Conservation (phyloP, 2,797 vertebrate species). For the Hemitrygon akajei region DNA sequence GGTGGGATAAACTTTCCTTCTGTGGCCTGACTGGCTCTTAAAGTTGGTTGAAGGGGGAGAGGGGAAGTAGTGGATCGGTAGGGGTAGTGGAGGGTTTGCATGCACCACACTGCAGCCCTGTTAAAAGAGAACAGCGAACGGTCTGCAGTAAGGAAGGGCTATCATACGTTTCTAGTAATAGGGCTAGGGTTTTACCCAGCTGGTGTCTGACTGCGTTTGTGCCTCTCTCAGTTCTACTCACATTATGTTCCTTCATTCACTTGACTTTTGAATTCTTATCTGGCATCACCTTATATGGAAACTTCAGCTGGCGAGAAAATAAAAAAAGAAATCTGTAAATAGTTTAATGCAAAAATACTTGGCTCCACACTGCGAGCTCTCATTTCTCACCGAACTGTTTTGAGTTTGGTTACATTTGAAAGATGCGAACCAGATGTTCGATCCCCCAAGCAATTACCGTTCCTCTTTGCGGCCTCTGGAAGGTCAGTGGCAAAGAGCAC, state of each 20-base stretch:
- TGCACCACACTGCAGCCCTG: not conserved
- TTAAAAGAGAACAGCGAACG: not conserved
- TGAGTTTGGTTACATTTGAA: not conserved
- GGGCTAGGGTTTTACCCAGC: too few species aligned
- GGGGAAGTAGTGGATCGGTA: not conserved
- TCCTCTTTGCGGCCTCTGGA: not conserved
- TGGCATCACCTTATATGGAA: not conserved
- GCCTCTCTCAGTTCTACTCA: not conserved
- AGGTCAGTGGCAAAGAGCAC: not conserved
- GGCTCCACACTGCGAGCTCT: not conserved
- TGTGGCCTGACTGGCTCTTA: not conserved
- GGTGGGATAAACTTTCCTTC: too few species aligned
- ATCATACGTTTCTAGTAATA: too few species aligned
- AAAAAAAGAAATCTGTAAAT: not conserved
- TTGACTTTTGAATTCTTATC: not conserved
- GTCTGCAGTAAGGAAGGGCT: not conserved
- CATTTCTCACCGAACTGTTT: not conserved
- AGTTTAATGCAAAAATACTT: not conserved
- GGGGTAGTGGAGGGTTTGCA: not conserved
- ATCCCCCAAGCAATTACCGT: not conserved
- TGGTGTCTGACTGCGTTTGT: not conserved
- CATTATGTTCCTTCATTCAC: not conserved
- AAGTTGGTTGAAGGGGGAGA: not conserved
- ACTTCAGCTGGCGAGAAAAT: not conserved
- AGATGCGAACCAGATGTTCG: constrained; percentile 3